Evolutionary conservation across 2,113 vertebrate genomes (phyloP), one percentile per base, ranked within the genome.

Genomic region (Anhinga rufa): DNA sequence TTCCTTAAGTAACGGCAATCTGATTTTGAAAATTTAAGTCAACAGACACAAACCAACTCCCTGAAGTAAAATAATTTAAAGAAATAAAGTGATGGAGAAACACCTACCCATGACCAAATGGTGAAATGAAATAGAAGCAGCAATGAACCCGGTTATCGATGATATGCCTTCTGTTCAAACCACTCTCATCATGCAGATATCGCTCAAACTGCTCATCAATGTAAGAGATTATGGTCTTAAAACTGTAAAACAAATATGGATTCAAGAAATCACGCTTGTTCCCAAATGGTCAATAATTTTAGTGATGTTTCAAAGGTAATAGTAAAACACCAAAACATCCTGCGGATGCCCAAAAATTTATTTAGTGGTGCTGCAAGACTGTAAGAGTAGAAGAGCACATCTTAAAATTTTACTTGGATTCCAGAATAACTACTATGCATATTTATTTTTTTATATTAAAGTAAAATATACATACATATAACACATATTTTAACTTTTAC

Each of bases 121-220:
- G 99, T 12, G 99, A 99, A 93, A 99, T 99, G 91, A 99, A 99
- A 95, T 99, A 99, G 97, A 99, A 99, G 97, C 99, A 99, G 97
- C 99, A 99, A 95, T 99, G 99, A 82, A 99, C 99, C 13, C 99
- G 97, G 91, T 99, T 99, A 95, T 99, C 99, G 24, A 99, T 96
- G 58, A 99, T 99, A 96, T 99, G 99, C 11, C 99, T 98, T 25
- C 99, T 98, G 96, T 99, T 99, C 79, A 99, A 95, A 18, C 99
- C 99, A 32, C 99, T 99, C 98, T 99, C 99, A 12, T 99, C 99
- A 4, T 99, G 99, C 91, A 99, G 98, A 92, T 99, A 99, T 25
- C 99, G 98, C 79, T 99, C 99, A 94, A 99, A 99, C 96, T 99
- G 99, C 93, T 99, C 99, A 54, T 99, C 99, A 6, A 99, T 99